phyloP scores from a whole-genome alignment of 1,140 invertebrate species.

The Mercenaria mercenaria region DNA sequence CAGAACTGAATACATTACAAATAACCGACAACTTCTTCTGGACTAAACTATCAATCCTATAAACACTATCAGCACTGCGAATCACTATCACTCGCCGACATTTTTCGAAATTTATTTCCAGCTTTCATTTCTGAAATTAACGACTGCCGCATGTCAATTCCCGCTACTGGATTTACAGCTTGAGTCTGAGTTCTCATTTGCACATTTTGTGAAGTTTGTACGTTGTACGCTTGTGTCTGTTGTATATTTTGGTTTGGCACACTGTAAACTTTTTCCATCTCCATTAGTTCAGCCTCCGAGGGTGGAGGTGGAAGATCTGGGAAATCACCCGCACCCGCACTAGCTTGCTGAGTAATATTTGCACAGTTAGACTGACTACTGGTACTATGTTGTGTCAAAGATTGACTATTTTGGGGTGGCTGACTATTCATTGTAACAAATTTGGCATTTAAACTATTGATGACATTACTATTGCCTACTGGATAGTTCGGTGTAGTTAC shows the following conservation, averaged over 20 bases:
- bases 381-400: not conserved
- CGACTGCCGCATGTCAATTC: conserved; percentile 48
- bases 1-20: too few relatives aligned
- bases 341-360: conserved; percentile 11
- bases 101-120: conserved; percentile 54
- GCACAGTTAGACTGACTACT: conserved; percentile 30
- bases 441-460: conserved; percentile 62
- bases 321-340: conserved; percentile 46
- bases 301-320: conserved; percentile 77
- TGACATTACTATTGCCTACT: conserved; percentile 33
- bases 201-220: conserved; percentile 26
- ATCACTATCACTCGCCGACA: conserved; percentile 29
- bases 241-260: conserved; percentile 59
- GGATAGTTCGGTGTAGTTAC: conserved; percentile 36
- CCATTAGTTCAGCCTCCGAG: conserved; percentile 75
- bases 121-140: conserved; percentile 66
- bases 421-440: conserved; percentile 50
- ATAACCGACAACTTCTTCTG: too few relatives aligned
- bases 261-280: conserved; percentile 76
- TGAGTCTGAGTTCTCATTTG: conserved; percentile 48
- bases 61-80: conserved; percentile 63
- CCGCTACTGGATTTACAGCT: conserved; percentile 31
- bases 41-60: not conserved
- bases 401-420: conserved; percentile 1
- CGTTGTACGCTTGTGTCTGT: conserved; percentile 42